Evolutionary conservation across 1,140 invertebrate genomes (phyloP), one percentile per base, ranked within the genome.

Genomic region (Zophobas atratus): DNA sequence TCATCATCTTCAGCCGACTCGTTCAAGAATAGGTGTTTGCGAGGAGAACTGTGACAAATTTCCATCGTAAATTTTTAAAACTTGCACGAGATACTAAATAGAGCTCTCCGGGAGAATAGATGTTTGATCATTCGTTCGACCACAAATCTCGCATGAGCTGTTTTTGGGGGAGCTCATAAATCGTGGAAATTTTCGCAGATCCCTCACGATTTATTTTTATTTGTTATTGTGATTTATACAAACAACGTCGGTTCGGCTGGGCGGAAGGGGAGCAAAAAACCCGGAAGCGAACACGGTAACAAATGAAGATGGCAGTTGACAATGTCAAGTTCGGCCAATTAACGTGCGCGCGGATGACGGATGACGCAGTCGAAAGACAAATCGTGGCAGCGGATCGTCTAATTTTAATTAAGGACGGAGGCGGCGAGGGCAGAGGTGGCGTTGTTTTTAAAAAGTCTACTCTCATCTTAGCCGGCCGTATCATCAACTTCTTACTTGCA

Each of bases 161-260:
- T 36, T 67, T 67, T 67, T 43, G 60, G 60, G 60, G 60, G 33
- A 43, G 60, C 60, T 67, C 60, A 43, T 67, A 67, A 67, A 67
- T 67, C 60, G 38, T 67, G n/a, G 39, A 67, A 67, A 67, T 67
- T 67, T 67, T 67, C 60, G 60, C 60, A 67, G 39, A 67, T 67
- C 60, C 60, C 60, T 43, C 60, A 43, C 38, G 60, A 67, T 67
- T 67, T 67, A 67, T 67, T 67, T 67, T 67, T 67, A 67, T 67
- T 67, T 67, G 60, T 67, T 67, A 67, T 67, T 67, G 60, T 67
- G 60, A 67, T 67, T 38, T 67, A 67, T 67, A 67, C 60, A 67
- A 67, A 67, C 60, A 67, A 33, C 39, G 38, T 55, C 33, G 60
- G 8, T 57, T 38, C 35, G 34, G 35, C 6, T 56, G 6, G 6